phyloP scores from a whole-genome alignment of 2,113 vertebrate species.

The Dolichallabes microphthalmus region DNA sequence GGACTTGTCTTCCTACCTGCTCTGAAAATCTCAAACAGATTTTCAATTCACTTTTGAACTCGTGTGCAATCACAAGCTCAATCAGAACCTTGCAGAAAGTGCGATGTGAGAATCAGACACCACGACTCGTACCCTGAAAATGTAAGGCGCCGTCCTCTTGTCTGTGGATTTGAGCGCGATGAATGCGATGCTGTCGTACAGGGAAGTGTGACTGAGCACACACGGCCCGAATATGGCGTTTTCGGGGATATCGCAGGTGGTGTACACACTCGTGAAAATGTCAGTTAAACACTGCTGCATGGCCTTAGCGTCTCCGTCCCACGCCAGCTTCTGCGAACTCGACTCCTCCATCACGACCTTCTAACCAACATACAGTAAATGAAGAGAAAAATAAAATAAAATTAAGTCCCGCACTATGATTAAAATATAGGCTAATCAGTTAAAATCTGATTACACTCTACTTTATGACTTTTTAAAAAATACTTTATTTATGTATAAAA shows the following conservation, averaged over 20 bases:
- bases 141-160: constrained; percentile 94
- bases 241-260: constrained; percentile 94
- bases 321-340: constrained; percentile 81
- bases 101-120: not conserved
- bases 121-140: constrained; percentile 84
- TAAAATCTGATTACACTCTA: not conserved
- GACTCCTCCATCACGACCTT: constrained; percentile 85
- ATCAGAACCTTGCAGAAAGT: not conserved
- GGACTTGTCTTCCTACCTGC: not conserved
- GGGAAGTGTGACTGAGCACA: constrained; percentile 91
- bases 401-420: not conserved
- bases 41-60: not conserved
- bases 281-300: constrained; percentile 97
- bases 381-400: not conserved
- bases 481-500: too few relatives aligned
- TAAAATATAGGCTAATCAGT: not conserved
- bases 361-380: not conserved
- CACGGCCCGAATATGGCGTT: constrained; percentile 96
- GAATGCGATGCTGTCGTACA: constrained; percentile 98
- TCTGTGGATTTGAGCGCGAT: constrained; percentile 94
- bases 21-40: not conserved
- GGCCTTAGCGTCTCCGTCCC: constrained; percentile 92
- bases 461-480: too few relatives aligned
- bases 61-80: not conserved
- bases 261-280: constrained; percentile 97